Conservation (phyloP, 2,888 invertebrate species). For the Papilio elwesi region DNA sequence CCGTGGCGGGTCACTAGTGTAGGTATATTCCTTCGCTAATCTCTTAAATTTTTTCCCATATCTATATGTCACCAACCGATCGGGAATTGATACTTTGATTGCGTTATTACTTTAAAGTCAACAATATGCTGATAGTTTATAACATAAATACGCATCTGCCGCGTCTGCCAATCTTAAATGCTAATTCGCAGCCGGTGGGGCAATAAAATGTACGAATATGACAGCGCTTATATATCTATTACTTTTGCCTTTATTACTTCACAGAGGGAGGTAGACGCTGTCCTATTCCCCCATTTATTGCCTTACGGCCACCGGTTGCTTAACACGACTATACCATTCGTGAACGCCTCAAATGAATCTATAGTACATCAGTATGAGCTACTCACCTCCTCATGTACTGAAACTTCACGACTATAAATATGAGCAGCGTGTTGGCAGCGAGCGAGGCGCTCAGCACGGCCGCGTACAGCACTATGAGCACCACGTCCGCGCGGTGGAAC, state of each 20-base stretch:
- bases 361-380: background rate
- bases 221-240: background rate
- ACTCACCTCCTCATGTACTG: conserved; percentile 89
- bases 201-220: background rate
- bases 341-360: background rate
- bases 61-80: no score
- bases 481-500: conserved; percentile 72
- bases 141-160: no score
- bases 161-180: no score
- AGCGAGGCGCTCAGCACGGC: conserved; percentile 86
- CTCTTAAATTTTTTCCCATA: no score
- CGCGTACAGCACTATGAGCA: conserved; percentile 86
- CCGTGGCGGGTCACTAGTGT: no score
- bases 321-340: background rate
- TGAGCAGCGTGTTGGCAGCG: conserved; percentile 87
- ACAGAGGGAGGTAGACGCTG: background rate
- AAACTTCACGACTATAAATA: conserved; percentile 88
- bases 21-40: no score
- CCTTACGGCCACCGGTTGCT: background rate
- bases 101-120: no score
- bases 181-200: background rate
- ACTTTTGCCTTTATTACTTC: background rate
- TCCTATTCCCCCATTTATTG: background rate
- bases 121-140: no score
- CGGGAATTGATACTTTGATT: no score